These are phyloP conservation scores for Bufo bufo DNA, from an alignment of 2,113 vertebrate genomes.

Conservation along the genomic window DNA sequence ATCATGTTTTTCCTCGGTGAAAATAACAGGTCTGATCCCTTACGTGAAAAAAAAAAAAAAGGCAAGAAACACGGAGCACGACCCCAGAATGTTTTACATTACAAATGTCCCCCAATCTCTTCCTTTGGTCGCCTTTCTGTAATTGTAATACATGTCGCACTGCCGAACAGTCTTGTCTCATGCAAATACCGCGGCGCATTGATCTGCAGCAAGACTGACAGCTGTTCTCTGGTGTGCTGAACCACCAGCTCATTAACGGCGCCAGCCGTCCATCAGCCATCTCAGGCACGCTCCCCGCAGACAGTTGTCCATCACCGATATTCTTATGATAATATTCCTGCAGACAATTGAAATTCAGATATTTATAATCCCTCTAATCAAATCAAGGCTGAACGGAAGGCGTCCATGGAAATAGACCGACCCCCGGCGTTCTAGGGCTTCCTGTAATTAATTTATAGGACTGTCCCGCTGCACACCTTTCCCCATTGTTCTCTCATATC, in stretches of 20 bases:
- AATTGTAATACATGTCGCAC: conserved; percentile 23
- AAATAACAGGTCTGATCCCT: conserved; percentile 21
- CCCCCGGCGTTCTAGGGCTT: neutral
- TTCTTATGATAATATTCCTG: conserved; percentile 36
- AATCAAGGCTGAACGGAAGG: neutral
- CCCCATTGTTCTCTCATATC: conserved; percentile 3
- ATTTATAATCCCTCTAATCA: neutral
- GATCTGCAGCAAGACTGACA: conserved; percentile 56
- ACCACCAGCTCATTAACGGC: conserved; percentile 52
- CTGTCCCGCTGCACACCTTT: neutral
- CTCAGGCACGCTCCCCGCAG: conserved; percentile 34
- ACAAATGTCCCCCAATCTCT: conserved; percentile 39
- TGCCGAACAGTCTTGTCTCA: conserved; percentile 22
- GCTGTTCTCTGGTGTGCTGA: conserved; percentile 38
- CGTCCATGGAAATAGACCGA: neutral
- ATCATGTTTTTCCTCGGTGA: conserved; percentile 12
- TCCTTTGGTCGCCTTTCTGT: conserved; percentile 20
- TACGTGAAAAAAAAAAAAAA: conserved; percentile 4
- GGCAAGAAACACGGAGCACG: neutral
- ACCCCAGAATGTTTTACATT: conserved; percentile 51
- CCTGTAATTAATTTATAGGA: neutral
- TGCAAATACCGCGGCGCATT: conserved; percentile 54
- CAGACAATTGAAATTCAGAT: conserved; percentile 25
- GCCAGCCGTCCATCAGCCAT: conserved; percentile 32
- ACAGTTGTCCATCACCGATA: conserved; percentile 45